Evolutionary conservation across 1,140 invertebrate genomes (phyloP), one percentile per base, ranked within the genome.

Genomic region (Aphidius gifuensis): DNA sequence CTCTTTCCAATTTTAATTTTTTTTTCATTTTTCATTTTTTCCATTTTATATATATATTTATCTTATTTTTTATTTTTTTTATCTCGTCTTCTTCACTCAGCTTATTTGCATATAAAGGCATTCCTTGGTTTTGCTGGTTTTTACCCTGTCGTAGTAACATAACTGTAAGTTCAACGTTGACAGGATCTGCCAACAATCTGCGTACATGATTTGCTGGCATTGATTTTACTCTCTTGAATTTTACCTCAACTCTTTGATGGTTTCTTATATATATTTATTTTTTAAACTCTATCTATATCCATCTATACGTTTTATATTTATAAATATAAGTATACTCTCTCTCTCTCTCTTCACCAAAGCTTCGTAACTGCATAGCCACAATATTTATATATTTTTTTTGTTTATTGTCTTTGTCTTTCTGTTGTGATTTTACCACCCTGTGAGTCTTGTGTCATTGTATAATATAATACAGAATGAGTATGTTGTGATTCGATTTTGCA

Each of bases 61-160:
- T 32, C 16, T 32, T 32, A 32, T 32, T 32, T 32, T 32, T 32
- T 32, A 32, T 32, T 4, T 32, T 4, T 49, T 65, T 61, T 56
- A 62, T 64, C 62, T 64, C 65, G 50, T 66, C 68, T 71, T 68
- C 73, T 71, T 60, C 67, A 67, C 68, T 63, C 64, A 50, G 60
- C 68, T 72, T 68, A 80, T 80, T 80, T 80, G 78, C 79, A 80
- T 80, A 80, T 80, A 80, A 80, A 80, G 75, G 79, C 77, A 80
- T 80, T 80, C 79, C 77, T 74, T 66, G 53, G 73, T 68, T 69
- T 75, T 62, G 68, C 70, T 67, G 68, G 67, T 71, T 69, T 65
- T 71, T 71, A 67, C 70, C 53, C 50, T 55, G 53, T 55, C 53
- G 71, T 69, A 70, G 65, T 65, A 68, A 72, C 69, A 77, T 79